Base-by-base conservation (phyloP, 2,113 vertebrate species). In the Podarcis cretensis region DNA sequence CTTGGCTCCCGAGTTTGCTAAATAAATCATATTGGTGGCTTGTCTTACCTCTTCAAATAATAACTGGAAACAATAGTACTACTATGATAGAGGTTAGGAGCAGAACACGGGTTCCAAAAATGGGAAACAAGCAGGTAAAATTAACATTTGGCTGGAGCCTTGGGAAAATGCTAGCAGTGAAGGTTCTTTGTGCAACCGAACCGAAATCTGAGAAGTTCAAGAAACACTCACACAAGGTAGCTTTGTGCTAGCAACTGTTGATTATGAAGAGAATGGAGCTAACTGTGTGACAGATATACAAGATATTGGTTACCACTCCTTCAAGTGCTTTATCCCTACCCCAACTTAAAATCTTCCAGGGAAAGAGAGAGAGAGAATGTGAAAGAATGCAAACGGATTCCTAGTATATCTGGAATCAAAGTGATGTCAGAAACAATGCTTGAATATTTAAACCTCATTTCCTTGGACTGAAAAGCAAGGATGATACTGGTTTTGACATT, bases 91-190 rank as follows among this genome's bases (percentile, higher is more conserved):
- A 89, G 87, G 35, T 75, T 88, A 78, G 68, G 79, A 86, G 69
- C 84, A 87, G 85, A 95, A 79, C 86, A 74, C 87, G 87, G 73
- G 35, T 79, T 94, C 91, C 91, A 73, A 91, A 94, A 91, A 77
- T 85, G 82, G 84, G 85, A 92, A 95, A 81, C 59, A 73, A 91
- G 91, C 87, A 94, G 92, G 93, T 90, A 94, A 94, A 95, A 94
- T 81, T 87, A 86, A 93, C 92, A 86, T 89, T 96, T 97, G 97
- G 95, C 97, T 83, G 59, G 82, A 94, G 93, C 95, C 95, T 95
- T 97, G 97, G 97, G 97, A 97, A 97, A 97, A 94, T 90, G 91
- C 91, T 89, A 90, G 75, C 85, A 92, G 89, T 23, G 84, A 93
- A 89, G 92, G 91, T 95, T 94, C 95, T 91, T 93, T 89, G 90